Evolutionary conservation across 2,888 invertebrate genomes (phyloP), one percentile per base, ranked within the genome.

Genomic region (Andrena chrysosceles): DNA sequence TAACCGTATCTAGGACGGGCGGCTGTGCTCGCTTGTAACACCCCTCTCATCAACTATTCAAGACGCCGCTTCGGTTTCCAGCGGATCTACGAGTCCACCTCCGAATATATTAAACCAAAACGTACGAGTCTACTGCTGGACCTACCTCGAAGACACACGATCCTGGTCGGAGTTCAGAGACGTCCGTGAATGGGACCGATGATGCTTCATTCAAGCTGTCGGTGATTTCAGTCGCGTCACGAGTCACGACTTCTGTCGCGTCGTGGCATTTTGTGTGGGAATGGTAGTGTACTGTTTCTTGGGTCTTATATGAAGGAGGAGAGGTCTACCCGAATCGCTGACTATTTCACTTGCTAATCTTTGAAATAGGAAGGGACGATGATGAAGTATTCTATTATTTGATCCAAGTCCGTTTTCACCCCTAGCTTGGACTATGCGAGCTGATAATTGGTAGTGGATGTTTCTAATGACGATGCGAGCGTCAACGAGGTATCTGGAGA

Each of bases 1-100:
- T 29, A 69, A 83, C 49, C 73, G 80, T 83, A 81, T 83, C 81
- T 77, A 73, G 83, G 72, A 79, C 79, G 83, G 16, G n/a, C 26
- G 52, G 16, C 70, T 42, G 26, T 31, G 35, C n/a, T 16, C n/a
- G 26, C 26, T 67, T 42, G 60, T 64, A 69, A 69, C 83, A 77
- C 26, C 74, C 73, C 68, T 70, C 72, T 67, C 72, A 66, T 76
- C 69, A 49, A 59, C 68, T 77, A 70, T 77, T 62, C 69, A 23
- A n/a, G 26, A 42, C 63, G 63, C 20, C 23, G 63, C 42, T 42
- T 60, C 31, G 48, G 42, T 42, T 71, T 48, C 26, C 42, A 59
- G 31, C 54, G 54, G 52, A 56, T 54, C 54, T 33, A 54, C 68
- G 68, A 8, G 49, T 20, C 52, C 26, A 48, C 20, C 13, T 3